Evolutionary conservation across 2,797 vertebrate genomes (phyloP), one percentile per base, ranked within the genome.

Genomic region (Morus bassanus): DNA sequence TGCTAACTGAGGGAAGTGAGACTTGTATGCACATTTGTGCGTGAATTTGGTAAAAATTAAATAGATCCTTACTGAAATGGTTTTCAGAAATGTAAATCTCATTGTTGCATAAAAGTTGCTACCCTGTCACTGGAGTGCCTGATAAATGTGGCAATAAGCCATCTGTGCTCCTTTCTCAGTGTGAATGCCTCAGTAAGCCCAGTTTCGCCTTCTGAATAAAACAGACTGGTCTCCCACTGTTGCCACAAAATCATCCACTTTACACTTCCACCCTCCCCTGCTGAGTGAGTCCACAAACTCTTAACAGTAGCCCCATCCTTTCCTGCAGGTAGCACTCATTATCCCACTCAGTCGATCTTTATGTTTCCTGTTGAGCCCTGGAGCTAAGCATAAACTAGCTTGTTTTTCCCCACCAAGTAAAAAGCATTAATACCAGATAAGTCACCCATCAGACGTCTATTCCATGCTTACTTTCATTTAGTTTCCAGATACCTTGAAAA

Each of bases 71-170:
- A 53, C 30, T 60, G 41, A 91, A 84, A 80, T 54, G 7, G 23
- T 73, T 77, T 88, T 88, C 30, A 59, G 85, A 95, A 93, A 59
- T 24, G 46, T 30, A 35, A 60, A 67, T 87, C 33, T 81, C 35
- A 50, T 72, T 39, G 46, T 61, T 89, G 25, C 37, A 53, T 73
- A 18, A 12, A 87, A 87, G 33, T 70, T 91, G 54, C 67, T 93
- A 33, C 13, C 18, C 54, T 59, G 14, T 65, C 57, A 51, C 46
- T 76, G 76, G 37, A 64, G 35, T 70, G 73, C 19, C 65, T 93
- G 53, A 93, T 76, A 72, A 68, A 94, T 68, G n/a, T 89, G 69
- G 80, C 89, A 93, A 76, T 92, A 95, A 95, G 13, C 53, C 69
- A 82, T 84, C 82, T 95, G 89, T 64, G 28, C 51, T 86, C 27